Evolutionary conservation across 2,113 vertebrate genomes (phyloP), one percentile per base, ranked within the genome.

Genomic region (Peromyscus leucopus): DNA sequence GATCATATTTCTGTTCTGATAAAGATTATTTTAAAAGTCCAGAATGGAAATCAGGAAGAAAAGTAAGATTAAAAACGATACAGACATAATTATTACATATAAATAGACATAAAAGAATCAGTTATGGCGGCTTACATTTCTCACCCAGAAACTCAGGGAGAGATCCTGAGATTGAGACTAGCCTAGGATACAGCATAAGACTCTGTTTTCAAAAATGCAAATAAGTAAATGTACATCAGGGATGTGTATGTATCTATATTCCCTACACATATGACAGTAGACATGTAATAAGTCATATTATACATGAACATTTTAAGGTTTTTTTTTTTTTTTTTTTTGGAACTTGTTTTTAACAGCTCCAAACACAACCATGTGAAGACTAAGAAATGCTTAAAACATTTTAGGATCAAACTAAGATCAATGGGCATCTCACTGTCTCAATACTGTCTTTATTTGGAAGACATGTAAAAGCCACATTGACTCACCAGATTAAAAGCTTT

Each of bases 341-440:
- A 9, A 24, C 17, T 48, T 96, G 94, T 69, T 57, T 75, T 89
- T 82, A 91, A 92, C 2, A 74, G 8, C 15, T 93, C 36, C 39
- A 87, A 97, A 75, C 36, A 86, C 39, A 96, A 78, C 88, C 59
- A 72, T 2, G 33, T 16, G 7, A 28, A 67, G 24, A 31, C 13
- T 80, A 21, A 91, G 59, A 93, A 97, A 89, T 78, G 16, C 22
- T 74, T 95, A 33, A 69, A 16, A 57, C 76, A 33, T 91, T 91
- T 71, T 84, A n/a, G 87, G 28, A 94, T 93, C 21, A 94, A 79
- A 28, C n/a, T 96, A 89, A 93, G 55, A 92, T 96, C 22, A 88
- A 78, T 46, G 16, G 33, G 57, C 42, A 86, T 63, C 21, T 75
- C 51, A 83, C 6, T 61, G 86, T 42, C 28, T 86, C 63, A 82